A percentile compares a stretch with the other conserved stretches of the same genome.
Evolutionary conservation across 2,113 vertebrate genomes (phyloP).

Genomic region (Boulengeromyrus knoepffleri): DNA sequence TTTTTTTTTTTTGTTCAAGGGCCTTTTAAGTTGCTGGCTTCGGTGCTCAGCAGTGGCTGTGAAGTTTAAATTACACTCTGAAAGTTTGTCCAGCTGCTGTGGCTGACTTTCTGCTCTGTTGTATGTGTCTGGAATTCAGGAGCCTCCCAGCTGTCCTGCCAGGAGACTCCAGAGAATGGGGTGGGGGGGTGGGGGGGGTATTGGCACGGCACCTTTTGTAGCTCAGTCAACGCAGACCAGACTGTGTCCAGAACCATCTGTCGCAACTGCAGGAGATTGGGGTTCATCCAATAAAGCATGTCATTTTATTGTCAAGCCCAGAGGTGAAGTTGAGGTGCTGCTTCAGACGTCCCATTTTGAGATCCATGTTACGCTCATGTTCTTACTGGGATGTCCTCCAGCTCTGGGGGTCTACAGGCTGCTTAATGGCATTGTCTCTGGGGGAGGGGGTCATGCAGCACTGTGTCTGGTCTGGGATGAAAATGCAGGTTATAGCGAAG

Average conservation of each 20-base stretch:
- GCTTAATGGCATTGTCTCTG: neutral
- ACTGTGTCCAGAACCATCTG: neutral
- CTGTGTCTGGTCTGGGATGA: neutral
- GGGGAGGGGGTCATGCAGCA: neutral
- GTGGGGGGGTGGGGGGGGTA: neutral
- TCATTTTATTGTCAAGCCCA: neutral
- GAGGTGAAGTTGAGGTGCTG: neutral
- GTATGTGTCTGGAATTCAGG: conserved; percentile 14
- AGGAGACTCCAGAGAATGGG: neutral
- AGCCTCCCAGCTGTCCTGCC: neutral
- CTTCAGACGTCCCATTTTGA: neutral
- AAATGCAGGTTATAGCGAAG: neutral
- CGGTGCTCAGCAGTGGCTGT: neutral
- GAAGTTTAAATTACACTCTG: conserved; percentile 27
- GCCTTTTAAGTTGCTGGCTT: neutral
- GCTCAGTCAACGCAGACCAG: neutral
- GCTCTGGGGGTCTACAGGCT: neutral
- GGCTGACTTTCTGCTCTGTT: conserved; percentile 19
- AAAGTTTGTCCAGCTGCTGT: conserved; percentile 40
- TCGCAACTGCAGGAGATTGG: neutral
- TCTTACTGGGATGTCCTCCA: neutral
- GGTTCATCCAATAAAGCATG: neutral
- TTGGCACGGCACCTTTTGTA: neutral
- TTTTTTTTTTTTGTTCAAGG: neutral
- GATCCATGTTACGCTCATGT: neutral